These are phyloP conservation scores for Helicolenus hilgendorfi DNA, from an alignment of 2,797 vertebrate species.

Conservation along the genomic window DNA sequence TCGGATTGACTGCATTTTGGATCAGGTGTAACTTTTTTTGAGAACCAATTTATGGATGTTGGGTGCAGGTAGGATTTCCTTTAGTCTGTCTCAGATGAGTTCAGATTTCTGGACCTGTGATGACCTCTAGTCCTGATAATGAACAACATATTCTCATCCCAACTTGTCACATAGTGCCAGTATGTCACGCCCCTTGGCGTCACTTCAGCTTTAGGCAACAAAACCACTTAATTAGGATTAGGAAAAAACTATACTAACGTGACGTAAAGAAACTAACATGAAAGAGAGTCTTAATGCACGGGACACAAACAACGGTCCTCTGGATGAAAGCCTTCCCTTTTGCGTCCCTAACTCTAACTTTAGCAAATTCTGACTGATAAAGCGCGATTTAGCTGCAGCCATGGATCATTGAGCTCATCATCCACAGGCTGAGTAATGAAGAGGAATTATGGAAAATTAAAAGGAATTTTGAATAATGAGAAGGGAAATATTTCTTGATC, in stretches of 20 bases:
- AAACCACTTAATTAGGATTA: too few species aligned
- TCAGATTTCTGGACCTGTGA: neutral
- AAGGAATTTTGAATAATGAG: slow-evolving; percentile 27
- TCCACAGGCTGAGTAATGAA: slow-evolving; percentile 33
- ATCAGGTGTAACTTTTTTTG: neutral
- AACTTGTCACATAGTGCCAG: neutral
- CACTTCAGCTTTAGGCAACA: too few species aligned
- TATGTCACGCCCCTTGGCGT: neutral
- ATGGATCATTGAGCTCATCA: slow-evolving; percentile 51
- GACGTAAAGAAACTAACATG: neutral
- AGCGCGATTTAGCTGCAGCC: slow-evolving; percentile 33
- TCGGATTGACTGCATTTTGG: neutral
- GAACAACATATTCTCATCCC: neutral
- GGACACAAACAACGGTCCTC: neutral
- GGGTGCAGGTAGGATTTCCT: neutral
- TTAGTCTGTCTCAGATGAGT: neutral
- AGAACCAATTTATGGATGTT: neutral
- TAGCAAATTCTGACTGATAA: slow-evolving; percentile 18
- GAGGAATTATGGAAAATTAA: slow-evolving; percentile 35
- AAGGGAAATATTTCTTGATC: slow-evolving; percentile 23
- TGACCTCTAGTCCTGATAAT: neutral
- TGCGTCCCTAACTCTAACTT: neutral
- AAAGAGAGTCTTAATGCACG: neutral
- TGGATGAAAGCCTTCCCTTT: neutral
- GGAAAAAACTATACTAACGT: too few species aligned